Conservation (phyloP, 2,888 invertebrate genomes). For the Hipparchia sbordonii region DNA sequence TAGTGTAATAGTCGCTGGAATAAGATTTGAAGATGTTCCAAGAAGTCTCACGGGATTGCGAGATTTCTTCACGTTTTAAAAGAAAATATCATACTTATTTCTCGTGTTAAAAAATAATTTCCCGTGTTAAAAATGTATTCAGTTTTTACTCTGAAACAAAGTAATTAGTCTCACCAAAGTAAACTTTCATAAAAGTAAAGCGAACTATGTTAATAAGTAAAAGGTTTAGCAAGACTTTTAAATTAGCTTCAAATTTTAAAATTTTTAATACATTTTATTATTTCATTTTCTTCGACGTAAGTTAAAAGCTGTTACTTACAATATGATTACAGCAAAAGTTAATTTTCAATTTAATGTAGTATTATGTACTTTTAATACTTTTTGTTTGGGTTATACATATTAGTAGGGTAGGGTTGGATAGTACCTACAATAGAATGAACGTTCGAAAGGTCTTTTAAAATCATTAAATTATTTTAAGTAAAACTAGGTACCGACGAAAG, state of each 20-base stretch:
- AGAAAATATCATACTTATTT: not conserved
- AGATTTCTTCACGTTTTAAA: slow-evolving; percentile 1
- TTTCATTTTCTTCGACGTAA: not conserved
- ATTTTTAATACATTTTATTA: not conserved
- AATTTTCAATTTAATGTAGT: no score
- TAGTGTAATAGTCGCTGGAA: slow-evolving; percentile 24
- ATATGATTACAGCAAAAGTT: no score
- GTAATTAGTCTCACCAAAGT: not conserved
- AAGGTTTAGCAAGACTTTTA: no score
- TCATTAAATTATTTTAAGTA: not conserved
- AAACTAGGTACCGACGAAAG: not conserved
- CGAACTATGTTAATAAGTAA: no score
- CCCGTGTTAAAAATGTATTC: not conserved
- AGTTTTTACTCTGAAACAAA: not conserved
- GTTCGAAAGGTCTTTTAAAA: no score
- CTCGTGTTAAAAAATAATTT: no score
- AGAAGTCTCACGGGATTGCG: not conserved
- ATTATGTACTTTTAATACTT: no score
- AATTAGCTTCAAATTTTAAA: no score
- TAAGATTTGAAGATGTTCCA: slow-evolving; percentile 22
- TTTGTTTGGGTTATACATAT: no score
- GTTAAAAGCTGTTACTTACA: not conserved
- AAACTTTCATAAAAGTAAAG: no score
- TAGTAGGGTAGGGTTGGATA: no score
- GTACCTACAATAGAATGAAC: no score